Evolutionary conservation across 2,797 vertebrate species (phyloP).

Genomic region (Semotilus atromaculatus): DNA sequence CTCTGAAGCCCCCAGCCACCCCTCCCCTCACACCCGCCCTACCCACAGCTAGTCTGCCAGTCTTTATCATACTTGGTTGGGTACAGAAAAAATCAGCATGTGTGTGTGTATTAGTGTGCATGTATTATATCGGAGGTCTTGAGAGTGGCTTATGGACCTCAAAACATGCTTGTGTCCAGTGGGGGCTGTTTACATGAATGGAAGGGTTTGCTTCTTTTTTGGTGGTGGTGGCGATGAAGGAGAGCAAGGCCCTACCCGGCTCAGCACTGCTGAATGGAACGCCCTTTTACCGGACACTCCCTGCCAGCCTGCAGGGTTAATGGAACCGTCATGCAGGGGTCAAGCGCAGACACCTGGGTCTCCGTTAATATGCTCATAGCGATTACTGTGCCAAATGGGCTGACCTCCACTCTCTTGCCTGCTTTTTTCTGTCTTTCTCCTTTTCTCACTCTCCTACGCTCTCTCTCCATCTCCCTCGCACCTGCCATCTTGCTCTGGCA

Average conservation of each 20-base stretch:
- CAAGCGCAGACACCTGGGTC: constrained; percentile 94
- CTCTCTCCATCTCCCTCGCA: constrained; percentile 69
- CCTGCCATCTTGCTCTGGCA: constrained; percentile 78
- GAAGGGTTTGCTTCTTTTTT: constrained; percentile 48
- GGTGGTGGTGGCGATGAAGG: constrained; percentile 67
- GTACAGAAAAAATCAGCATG: constrained; percentile 76
- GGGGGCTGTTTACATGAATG: constrained; percentile 60
- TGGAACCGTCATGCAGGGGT: constrained; percentile 91
- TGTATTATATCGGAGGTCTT: constrained; percentile 60
- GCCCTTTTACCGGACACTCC: constrained; percentile 78
- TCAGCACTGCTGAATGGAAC: constrained; percentile 41
- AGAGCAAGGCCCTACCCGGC: constrained; percentile 68
- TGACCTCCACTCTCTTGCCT: constrained; percentile 91
- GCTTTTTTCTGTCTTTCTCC: constrained; percentile 56
- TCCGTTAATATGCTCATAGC: constrained; percentile 92
- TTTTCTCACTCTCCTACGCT: constrained; percentile 49
- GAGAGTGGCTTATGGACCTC: constrained; percentile 40
- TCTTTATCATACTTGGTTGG: constrained; percentile 84
- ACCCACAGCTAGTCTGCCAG: constrained; percentile 76
- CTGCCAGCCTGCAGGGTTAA: constrained; percentile 84
- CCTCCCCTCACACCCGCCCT: constrained; percentile 59
- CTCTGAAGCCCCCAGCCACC: constrained; percentile 50
- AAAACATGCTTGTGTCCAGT: constrained; percentile 53
- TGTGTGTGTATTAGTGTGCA: constrained; percentile 59
- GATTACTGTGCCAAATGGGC: constrained; percentile 96